Percentiles rank a stretch among this genome's conserved stretches.
Conservation (phyloP, 2,888 invertebrate species). For the Chironomus riparius region DNA sequence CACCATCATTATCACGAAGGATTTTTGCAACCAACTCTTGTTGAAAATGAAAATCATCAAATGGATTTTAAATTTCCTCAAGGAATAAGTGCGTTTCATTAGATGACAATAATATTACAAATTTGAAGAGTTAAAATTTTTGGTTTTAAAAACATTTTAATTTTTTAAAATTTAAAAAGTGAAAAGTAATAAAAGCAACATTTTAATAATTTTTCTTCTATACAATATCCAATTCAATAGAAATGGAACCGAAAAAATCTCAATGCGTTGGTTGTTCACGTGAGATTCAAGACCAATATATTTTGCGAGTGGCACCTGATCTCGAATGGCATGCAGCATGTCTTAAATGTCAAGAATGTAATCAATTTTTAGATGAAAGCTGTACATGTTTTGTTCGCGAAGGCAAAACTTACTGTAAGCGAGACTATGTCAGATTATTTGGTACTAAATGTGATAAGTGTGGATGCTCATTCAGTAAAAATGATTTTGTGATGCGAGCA, state of each 20-base stretch:
- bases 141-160: not conserved
- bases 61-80: not conserved
- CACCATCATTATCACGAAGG: constrained; percentile 4
- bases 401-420: constrained; percentile 97
- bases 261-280: constrained; percentile 95
- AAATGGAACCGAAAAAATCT: constrained; percentile 64
- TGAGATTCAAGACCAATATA: constrained; percentile 98
- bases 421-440: constrained; percentile 97
- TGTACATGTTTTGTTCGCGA: constrained; percentile 99
- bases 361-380: constrained; percentile 92
- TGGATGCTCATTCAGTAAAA: constrained; percentile 84
- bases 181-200: not conserved
- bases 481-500: constrained; percentile 98
- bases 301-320: constrained; percentile 94
- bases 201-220: not conserved
- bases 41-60: constrained; percentile 9
- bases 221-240: constrained; percentile 43
- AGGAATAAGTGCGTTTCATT: constrained; percentile 12
- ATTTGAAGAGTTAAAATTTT: no score
- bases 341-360: constrained; percentile 94
- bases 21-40: constrained; percentile 18
- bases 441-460: constrained; percentile 98
- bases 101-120: not conserved
- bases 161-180: not conserved
- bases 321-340: constrained; percentile 99